Evolutionary conservation across 2,797 vertebrate species (phyloP), one percentile per base, ranked within the genome.

Genomic region (Notoglanidium macrostoma): DNA sequence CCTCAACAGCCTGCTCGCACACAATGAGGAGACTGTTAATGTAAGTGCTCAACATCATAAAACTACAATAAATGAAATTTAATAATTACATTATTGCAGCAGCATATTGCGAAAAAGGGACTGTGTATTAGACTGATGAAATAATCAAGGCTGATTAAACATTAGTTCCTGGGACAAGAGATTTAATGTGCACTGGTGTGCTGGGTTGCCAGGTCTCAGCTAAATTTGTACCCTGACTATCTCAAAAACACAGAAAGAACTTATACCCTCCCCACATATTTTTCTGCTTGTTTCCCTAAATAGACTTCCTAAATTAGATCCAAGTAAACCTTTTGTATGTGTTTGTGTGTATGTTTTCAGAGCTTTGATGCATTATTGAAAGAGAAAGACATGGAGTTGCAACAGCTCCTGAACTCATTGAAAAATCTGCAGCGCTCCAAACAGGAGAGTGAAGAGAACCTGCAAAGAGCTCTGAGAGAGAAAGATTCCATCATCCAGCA

Each of bases 301-400:
- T 44, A 26, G 1, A 8, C 61, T 79, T 44, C 26, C n/a, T 21
- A 35, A 51, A 54, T 83, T 68, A 17, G 17, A 54, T 70, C 11
- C 9, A 55, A 0, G 17, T 68, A 32, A 68, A 32, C 1, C 1
- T 15, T 19, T 63, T 59, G 44, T 67, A 17, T 26, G 54, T 70
- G 17, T 83, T 0, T 76, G 2, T 68, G 9, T 89, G n/a, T 91
- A 2, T 90, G 1, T 70, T 21, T 88, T 1, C 92, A 98, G 98
- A 97, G 94, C 92, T 95, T 97, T 70, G 95, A 97, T 86, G 90
- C 92, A 70, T 83, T 95, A 57, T 93, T 97, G 89, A 97, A 94
- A 91, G 98, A 97, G 93, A 97, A 97, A 88, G 97, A 97, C 76
- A 91, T 93, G 29, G 97, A 97, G 92, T 93, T 97, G 89, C 95